Conservation (phyloP, 1,140 invertebrate species). For the Dendrolimus punctatus region DNA sequence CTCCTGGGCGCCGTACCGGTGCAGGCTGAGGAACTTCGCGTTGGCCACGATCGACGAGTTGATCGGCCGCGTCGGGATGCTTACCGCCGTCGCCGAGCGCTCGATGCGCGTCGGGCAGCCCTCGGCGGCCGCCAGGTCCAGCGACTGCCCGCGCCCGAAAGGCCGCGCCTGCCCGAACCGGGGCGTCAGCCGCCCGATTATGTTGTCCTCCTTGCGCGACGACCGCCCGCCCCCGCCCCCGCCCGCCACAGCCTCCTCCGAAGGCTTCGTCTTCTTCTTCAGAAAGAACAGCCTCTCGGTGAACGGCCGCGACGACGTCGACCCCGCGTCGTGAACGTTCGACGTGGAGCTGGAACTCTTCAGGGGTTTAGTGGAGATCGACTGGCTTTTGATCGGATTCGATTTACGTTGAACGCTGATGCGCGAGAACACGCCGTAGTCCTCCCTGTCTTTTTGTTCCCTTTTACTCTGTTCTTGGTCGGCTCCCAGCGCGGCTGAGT, state of each 20-base stretch:
- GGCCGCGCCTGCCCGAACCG: constrained; percentile 60
- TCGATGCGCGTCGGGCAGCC: constrained; percentile 41
- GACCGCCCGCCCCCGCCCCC: constrained; percentile 22
- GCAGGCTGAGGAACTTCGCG: constrained; percentile 53
- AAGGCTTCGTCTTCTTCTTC: constrained; percentile 59
- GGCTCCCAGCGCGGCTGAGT: constrained; percentile 8
- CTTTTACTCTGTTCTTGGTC: constrained; percentile 10
- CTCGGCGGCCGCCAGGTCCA: constrained; percentile 40
- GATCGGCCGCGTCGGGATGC: constrained; percentile 47
- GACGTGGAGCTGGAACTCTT: constrained; percentile 58
- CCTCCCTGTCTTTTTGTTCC: constrained; percentile 33
- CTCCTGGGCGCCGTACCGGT: constrained; percentile 53
- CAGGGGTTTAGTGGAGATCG: constrained; percentile 37
- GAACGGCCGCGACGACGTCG: constrained; percentile 50
- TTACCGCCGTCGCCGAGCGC: constrained; percentile 56
- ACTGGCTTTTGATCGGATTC: constrained; percentile 57
- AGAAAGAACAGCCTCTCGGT: constrained; percentile 60
- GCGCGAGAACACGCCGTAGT: constrained; percentile 54
- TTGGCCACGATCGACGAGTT: constrained; percentile 58
- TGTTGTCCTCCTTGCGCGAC: constrained; percentile 53
- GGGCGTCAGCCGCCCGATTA: constrained; percentile 54
- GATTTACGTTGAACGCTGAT: constrained; percentile 62
- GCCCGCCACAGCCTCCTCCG: constrained; percentile 42
- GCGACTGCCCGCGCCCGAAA: constrained; percentile 49
- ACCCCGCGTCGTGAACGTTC: constrained; percentile 45